These are phyloP conservation scores for Scophthalmus maximus DNA, from an alignment of 2,113 vertebrate genomes.

Conservation along the genomic window DNA sequence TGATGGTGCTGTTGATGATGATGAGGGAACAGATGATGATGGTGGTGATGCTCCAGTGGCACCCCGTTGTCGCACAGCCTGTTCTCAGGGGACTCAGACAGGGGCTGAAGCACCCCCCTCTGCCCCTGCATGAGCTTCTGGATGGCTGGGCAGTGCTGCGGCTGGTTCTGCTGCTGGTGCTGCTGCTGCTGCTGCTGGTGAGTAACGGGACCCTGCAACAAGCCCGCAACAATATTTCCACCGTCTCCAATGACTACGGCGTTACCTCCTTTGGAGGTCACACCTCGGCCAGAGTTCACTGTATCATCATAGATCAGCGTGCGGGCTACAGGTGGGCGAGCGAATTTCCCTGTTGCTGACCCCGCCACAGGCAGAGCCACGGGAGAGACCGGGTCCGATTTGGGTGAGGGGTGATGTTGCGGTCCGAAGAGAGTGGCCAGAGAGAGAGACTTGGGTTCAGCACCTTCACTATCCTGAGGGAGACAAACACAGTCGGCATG, in stretches of 20 bases:
- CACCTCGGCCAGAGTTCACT: conserved; percentile 18
- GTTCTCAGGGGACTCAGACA: conserved; percentile 87
- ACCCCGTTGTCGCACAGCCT: conserved; percentile 81
- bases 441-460: conserved; percentile 86
- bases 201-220: conserved; percentile 1
- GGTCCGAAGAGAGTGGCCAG: conserved; percentile 89
- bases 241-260: not conserved
- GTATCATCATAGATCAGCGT: conserved; percentile 88
- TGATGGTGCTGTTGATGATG: conserved; percentile 46
- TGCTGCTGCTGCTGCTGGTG: conserved; percentile 56
- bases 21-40: conserved; percentile 43
- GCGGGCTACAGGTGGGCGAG: conserved; percentile 84
- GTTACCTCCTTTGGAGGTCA: not conserved
- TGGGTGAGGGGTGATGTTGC: conserved; percentile 59
- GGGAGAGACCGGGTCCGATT: conserved; percentile 52
- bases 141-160: conserved; percentile 88
- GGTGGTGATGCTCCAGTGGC: conserved; percentile 61
- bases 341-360: conserved; percentile 17
- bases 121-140: conserved; percentile 90
- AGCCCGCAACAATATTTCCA: conserved; percentile 8
- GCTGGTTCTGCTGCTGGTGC: not conserved
- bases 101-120: conserved; percentile 81
- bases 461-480: conserved; percentile 79
- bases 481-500: conserved; percentile 17
- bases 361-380: not conserved